These are phyloP conservation scores for Allobates femoralis DNA, from an alignment of 2,797 vertebrate genomes.

Conservation along the genomic window DNA sequence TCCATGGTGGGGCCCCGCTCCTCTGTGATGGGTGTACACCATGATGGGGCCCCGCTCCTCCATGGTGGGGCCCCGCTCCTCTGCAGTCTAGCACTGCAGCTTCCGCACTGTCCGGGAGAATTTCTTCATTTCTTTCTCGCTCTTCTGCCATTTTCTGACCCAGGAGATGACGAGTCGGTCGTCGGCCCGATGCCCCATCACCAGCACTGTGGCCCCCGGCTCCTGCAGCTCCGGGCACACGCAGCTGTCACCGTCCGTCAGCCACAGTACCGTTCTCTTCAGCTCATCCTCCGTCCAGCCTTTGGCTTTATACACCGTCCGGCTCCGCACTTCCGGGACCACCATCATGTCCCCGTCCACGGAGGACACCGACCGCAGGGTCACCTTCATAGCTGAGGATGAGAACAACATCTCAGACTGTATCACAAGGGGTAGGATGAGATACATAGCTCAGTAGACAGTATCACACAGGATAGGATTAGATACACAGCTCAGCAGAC, in stretches of 20 bases:
- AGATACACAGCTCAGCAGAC: conserved; percentile 5
- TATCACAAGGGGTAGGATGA: not conserved
- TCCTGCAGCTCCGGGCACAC: conserved; percentile 76
- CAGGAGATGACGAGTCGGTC: conserved; percentile 76
- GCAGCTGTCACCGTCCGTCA: conserved; percentile 75
- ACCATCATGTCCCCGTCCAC: conserved; percentile 73
- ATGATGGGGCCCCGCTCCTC: too few relatives aligned
- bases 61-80: too few relatives aligned
- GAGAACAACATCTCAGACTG: not conserved
- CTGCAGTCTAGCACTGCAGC: conserved; percentile 73
- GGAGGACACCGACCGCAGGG: conserved; percentile 47
- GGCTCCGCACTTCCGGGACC: conserved; percentile 74
- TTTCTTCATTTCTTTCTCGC: conserved; percentile 79
- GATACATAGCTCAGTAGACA: not conserved
- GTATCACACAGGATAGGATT: not conserved
- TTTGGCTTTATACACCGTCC: conserved; percentile 76
- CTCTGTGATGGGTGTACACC: too few relatives aligned
- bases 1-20: too few relatives aligned
- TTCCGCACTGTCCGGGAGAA: conserved; percentile 78
- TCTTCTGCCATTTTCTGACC: conserved; percentile 77
- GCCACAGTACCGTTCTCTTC: conserved; percentile 77
- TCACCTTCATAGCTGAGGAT: conserved; percentile 64
- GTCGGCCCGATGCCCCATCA: conserved; percentile 73
- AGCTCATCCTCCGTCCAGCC: conserved; percentile 74
- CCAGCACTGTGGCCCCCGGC: conserved; percentile 70